Base-by-base conservation (phyloP, 1,140 invertebrate species). In the Diorhabda elongata region DNA sequence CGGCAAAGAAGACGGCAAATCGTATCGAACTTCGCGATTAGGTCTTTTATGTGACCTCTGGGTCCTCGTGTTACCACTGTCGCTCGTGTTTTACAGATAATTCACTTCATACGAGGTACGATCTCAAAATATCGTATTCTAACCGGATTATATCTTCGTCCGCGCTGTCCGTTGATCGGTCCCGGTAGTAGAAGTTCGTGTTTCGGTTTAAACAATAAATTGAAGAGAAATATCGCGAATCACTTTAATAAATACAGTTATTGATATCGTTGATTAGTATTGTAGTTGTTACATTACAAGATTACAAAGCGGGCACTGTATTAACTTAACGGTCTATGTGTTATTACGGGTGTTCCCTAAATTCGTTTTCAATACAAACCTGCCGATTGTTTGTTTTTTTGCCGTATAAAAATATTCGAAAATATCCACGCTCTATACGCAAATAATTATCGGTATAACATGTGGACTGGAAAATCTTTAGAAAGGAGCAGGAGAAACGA, bases 171-270 rank as follows among this genome's bases (percentile, higher is more conserved):
- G 3, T 52, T 52, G n/a, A 52, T 8, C 4, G 6, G 47, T 52
- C 47, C 47, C n/a, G 6, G 47, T 52, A 52, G n/a, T 52, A 52
- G 4, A n/a, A 26, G 6, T 52, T 52, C 47, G 47, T 52, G 47
- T 52, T 6, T 52, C 47, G 47, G 47, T 52, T 26, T 52, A 52
- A 52, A 52, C 4, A 52, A 52, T 52, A 52, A 52, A 52, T 52
- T 52, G 47, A 52, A 52, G 47, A 52, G n/a, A 52, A 52, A 52
- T 52, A 52, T 52, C 4, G 47, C 4, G n/a, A n/a, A 52, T 52
- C 47, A 52, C 47, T 52, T 52, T 52, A 6, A n/a, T 52, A 52
- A 52, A 52, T 52, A 52, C 47, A 52, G 47, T 52, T 52, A 52
- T 52, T 52, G 47, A 52, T 52, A 3, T 52, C 47, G n/a, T 52